Evolutionary conservation across 2,113 vertebrate species (phyloP).

Genomic region (Salvelinus fontinalis): DNA sequence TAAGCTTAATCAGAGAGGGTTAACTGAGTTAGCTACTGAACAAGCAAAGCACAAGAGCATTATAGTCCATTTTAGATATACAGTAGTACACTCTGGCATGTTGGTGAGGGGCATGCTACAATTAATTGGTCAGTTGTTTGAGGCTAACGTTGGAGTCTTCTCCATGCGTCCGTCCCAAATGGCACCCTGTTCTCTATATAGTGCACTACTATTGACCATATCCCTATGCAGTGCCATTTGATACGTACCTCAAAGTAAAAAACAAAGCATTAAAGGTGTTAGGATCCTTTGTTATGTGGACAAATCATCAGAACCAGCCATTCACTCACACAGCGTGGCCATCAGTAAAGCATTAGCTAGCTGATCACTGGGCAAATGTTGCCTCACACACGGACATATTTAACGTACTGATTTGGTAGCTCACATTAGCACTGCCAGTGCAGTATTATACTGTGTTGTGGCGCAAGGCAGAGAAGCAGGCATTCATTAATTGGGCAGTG

Average conservation of each 20-base stretch:
- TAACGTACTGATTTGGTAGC: too few species aligned
- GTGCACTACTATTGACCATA: too few species aligned
- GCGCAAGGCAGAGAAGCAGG: neutral
- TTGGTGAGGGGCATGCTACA: too few species aligned
- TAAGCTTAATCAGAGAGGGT: neutral
- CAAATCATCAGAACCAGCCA: neutral
- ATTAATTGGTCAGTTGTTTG: too few species aligned
- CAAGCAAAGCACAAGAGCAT: neutral
- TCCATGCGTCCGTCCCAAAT: too few species aligned
- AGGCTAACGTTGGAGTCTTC: too few species aligned
- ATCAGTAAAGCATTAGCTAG: neutral
- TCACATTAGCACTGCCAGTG: neutral
- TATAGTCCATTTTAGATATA: neutral
- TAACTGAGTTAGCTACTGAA: neutral
- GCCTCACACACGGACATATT: neutral
- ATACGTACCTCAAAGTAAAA: too few species aligned
- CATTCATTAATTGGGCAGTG: conserved; percentile 34
- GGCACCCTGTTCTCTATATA: too few species aligned
- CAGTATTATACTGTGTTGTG: neutral
- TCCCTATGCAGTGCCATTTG: too few species aligned
- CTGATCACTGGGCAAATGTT: neutral
- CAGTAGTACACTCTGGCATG: too few species aligned
- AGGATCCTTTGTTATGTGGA: neutral
- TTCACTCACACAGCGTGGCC: neutral
- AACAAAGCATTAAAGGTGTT: neutral